These are phyloP conservation scores for Thaleichthys pacificus DNA, from an alignment of 2,797 vertebrate genomes.

Conservation along the genomic window DNA sequence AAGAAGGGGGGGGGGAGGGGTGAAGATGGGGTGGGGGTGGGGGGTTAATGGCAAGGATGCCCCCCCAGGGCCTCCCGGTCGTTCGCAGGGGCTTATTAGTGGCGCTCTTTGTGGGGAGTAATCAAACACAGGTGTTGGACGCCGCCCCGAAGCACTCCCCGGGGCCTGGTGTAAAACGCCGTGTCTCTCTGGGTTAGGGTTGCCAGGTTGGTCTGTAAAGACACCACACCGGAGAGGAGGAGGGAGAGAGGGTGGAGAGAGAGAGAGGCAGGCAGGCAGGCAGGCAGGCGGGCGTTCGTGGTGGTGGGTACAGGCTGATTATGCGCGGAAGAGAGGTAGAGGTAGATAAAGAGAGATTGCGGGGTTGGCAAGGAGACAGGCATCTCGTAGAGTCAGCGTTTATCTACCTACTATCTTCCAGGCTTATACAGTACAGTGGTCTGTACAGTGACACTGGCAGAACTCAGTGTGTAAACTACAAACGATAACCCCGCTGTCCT, in stretches of 20 bases:
- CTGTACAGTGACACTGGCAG: background rate
- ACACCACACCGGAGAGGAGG: background rate
- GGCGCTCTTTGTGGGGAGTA: constrained; percentile 48
- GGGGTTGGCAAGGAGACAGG: background rate
- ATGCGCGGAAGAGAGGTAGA: too few relatives aligned
- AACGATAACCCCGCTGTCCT: background rate
- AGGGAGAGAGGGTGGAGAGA: background rate
- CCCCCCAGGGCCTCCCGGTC: constrained; percentile 40
- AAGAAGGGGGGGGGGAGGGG: background rate
- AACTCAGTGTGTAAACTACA: background rate
- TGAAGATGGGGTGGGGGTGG: background rate
- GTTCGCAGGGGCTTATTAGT: constrained; percentile 54
- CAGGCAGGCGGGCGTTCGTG: too few relatives aligned
- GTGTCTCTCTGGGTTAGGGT: constrained; percentile 28
- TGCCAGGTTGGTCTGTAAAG: background rate
- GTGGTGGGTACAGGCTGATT: too few relatives aligned
- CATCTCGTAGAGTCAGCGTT: background rate
- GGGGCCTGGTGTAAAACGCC: constrained; percentile 27
- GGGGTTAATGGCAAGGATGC: constrained; percentile 25
- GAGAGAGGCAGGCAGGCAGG: background rate
- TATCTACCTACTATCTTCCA: background rate
- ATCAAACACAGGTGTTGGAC: constrained; percentile 63
- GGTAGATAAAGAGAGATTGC: background rate
- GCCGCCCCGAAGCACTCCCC: constrained; percentile 36
- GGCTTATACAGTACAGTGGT: background rate